Evolutionary conservation across 1,140 invertebrate species (phyloP).

Genomic region (Amyelois transitella): DNA sequence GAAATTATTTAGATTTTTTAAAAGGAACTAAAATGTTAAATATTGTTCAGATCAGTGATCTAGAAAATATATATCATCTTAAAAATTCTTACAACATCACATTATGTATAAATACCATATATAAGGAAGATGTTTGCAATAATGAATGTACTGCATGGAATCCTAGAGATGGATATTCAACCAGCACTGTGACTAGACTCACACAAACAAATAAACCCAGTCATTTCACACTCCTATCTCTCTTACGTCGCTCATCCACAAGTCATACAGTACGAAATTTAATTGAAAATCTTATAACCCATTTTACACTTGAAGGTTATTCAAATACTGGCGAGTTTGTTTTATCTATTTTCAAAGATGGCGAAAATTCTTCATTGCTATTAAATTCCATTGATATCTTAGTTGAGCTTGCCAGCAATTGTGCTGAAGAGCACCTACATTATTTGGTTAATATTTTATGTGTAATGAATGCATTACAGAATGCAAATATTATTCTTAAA

Average conservation of each 20-base stretch:
- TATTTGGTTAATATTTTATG: constrained; percentile 38
- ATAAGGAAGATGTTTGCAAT: constrained; percentile 29
- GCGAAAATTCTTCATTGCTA: constrained; percentile 36
- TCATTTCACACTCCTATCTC: constrained; percentile 26
- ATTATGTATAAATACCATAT: constrained; percentile 42
- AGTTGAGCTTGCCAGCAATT: constrained; percentile 42
- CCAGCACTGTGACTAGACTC: constrained; percentile 37
- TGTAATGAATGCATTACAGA: constrained; percentile 46
- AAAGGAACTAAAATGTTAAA: constrained; percentile 45
- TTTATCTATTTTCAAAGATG: constrained; percentile 45
- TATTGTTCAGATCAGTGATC: constrained; percentile 33
- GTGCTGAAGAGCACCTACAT: constrained; percentile 54
- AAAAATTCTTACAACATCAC: constrained; percentile 52
- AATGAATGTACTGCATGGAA: constrained; percentile 28
- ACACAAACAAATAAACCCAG: constrained; percentile 26
- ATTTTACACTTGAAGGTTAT: constrained; percentile 1
- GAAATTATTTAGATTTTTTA: constrained; percentile 61
- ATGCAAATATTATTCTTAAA: constrained; percentile 46
- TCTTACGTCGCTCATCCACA: constrained; percentile 42
- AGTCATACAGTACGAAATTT: constrained; percentile 34
- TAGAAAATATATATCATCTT: constrained; percentile 58
- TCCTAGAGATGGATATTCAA: constrained; percentile 18
- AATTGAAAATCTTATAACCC: constrained; percentile 40
- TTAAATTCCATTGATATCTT: constrained; percentile 39
- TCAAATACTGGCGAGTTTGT: constrained; percentile 13